Evolutionary conservation across 2,888 invertebrate species (phyloP), one percentile per base, ranked within the genome.

Genomic region (Masnerella sp.): DNA sequence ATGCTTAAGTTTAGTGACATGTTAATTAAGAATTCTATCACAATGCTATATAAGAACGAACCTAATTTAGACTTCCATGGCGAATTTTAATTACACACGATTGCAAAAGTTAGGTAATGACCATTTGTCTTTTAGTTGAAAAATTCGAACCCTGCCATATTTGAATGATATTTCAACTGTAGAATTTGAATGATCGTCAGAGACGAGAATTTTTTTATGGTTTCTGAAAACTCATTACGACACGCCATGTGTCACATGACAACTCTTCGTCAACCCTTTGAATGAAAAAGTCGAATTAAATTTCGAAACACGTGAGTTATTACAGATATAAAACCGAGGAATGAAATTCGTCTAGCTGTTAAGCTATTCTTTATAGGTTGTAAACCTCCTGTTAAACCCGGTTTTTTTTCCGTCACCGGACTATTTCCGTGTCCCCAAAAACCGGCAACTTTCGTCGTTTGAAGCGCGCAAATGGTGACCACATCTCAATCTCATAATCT

Each of bases 401-500:
- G 7, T 2, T n/a, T 52, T 38, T 36, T 52, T 32, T 20, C 20
- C 12, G n/a, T 34, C n/a, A 8, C 32, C 1, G 3, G 14, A 32
- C 38, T 36, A 56, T 43, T 28, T 12, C 11, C 18, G 22, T 43
- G 40, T 17, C n/a, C 18, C 9, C 4, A 5, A 47, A 30, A 59
- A 22, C 8, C 34, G n/a, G 7, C 18, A 5, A 14, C 28, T 15
- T 34, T 49, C 1, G 5, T 15, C 1, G 15, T 15, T 25, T 25
- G 7, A 25, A 25, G n/a, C n/a, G n/a, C n/a, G n/a, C n/a, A n/a
- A n/a, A n/a, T n/a, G n/a, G n/a, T n/a, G n/a, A n/a, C n/a, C n/a
- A n/a, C n/a, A n/a, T n/a, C 34, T 12, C 15, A 45, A 67, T 56
- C 40, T 20, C 7, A 20, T 49, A 65, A 56, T 47, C 49, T 28